Evolutionary conservation across 1,140 invertebrate species (phyloP).

Genomic region (Microplitis mediator): DNA sequence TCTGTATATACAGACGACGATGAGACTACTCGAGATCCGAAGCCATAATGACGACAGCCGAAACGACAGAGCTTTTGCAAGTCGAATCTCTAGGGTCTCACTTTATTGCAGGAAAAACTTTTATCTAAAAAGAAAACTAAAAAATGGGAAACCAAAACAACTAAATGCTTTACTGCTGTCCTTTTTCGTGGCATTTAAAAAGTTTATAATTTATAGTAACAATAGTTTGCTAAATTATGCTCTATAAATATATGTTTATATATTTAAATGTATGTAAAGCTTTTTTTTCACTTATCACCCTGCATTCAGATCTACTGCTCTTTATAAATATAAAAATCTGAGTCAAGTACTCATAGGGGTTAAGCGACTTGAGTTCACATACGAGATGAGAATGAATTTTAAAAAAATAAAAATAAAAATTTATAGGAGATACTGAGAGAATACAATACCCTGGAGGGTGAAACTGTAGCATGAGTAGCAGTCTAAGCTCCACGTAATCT

Average conservation of each 20-base stretch:
- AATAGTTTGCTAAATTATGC: background rate
- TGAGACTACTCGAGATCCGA: background rate
- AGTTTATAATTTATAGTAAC: slow-evolving; percentile 11
- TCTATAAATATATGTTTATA: background rate
- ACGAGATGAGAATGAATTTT: too few relatives aligned
- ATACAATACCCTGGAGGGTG: background rate
- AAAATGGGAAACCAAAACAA: background rate
- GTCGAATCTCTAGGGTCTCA: slow-evolving; percentile 20
- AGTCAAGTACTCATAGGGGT: background rate
- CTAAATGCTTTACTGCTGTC: slow-evolving; percentile 14
- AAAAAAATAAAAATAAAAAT: too few relatives aligned
- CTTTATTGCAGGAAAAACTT: slow-evolving; percentile 7
- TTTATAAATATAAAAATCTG: background rate
- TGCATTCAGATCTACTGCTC: too few relatives aligned
- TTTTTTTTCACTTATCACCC: background rate
- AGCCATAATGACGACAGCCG: slow-evolving; percentile 1
- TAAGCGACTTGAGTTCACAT: background rate
- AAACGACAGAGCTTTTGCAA: slow-evolving; percentile 16
- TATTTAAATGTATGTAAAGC: background rate
- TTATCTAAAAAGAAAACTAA: background rate
- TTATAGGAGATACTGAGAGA: background rate
- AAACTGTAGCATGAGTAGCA: too few relatives aligned
- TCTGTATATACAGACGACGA: too few relatives aligned
- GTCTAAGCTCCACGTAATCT: slow-evolving; percentile 33
- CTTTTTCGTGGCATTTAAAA: slow-evolving; percentile 11